Conservation (phyloP, 2,888 invertebrate species). For the Tineola bisselliella region DNA sequence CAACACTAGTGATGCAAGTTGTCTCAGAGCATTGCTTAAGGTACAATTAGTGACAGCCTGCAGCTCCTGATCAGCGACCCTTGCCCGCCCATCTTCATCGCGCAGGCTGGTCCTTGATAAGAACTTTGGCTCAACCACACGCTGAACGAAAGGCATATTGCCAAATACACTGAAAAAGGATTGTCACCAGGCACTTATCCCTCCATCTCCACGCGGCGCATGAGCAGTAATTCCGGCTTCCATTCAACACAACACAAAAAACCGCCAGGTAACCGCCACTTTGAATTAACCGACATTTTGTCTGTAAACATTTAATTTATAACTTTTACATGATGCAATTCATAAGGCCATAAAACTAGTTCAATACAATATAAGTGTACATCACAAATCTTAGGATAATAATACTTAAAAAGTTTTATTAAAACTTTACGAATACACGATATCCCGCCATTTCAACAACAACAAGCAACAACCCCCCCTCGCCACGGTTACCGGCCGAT, state of each 20-base stretch:
- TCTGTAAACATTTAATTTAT: slow-evolving; percentile 52
- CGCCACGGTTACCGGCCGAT: slow-evolving; percentile 43
- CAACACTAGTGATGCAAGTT: slow-evolving; percentile 84
- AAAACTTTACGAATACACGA: slow-evolving; percentile 53
- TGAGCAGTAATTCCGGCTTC: slow-evolving; percentile 57
- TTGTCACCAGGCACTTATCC: slow-evolving; percentile 41
- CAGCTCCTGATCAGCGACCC: slow-evolving; percentile 78
- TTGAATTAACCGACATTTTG: slow-evolving; percentile 67
- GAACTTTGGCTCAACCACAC: slow-evolving; percentile 83
- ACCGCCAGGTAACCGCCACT: slow-evolving; percentile 68
- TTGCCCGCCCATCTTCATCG: slow-evolving; percentile 67
- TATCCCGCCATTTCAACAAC: slow-evolving; percentile 49
- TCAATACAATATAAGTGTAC: neutral
- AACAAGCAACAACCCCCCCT: slow-evolving; percentile 21
- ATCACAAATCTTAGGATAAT: neutral
- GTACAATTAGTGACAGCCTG: slow-evolving; percentile 89
- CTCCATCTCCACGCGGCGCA: slow-evolving; percentile 55
- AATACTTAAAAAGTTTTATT: slow-evolving; percentile 43
- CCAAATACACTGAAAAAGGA: slow-evolving; percentile 16
- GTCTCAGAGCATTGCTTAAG: slow-evolving; percentile 83
- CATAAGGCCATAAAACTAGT: neutral
- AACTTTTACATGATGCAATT: slow-evolving; percentile 16
- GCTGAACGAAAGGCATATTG: slow-evolving; percentile 88
- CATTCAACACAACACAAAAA: slow-evolving; percentile 67
- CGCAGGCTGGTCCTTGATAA: slow-evolving; percentile 75